Percentiles rank a stretch among this genome's conserved stretches.
Evolutionary conservation across 2,888 invertebrate genomes (phyloP).

Genomic region (Metallyticus violacea): DNA sequence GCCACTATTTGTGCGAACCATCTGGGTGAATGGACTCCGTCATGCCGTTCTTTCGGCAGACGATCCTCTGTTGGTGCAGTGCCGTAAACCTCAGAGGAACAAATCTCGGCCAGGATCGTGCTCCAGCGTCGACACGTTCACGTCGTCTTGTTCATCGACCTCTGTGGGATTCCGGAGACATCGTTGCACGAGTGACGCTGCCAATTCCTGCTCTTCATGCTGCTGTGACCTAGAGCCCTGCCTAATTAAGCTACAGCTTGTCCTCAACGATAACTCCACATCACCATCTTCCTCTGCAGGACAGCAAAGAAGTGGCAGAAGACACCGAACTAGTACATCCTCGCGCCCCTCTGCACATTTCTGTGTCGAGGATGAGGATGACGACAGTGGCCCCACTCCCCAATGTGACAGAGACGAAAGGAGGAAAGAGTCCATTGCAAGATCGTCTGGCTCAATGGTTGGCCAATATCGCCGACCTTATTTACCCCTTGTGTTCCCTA

Average conservation of each 20-base stretch:
- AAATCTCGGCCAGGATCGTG: not conserved
- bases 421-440: not conserved
- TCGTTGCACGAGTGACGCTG: not conserved
- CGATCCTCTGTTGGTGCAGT: constrained; percentile 49
- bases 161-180: not conserved
- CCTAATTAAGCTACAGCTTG: constrained; percentile 33
- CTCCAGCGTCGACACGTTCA: not conserved
- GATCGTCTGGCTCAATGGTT: constrained; percentile 7
- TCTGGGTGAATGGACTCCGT: constrained; percentile 70
- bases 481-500: constrained; percentile 8
- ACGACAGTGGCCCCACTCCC: not conserved
- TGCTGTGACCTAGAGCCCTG: constrained; percentile 28
- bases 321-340: not conserved
- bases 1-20: constrained; percentile 55
- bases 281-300: constrained; percentile 1
- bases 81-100: not conserved
- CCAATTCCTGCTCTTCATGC: constrained; percentile 8
- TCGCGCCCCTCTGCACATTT: not conserved
- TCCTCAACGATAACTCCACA: constrained; percentile 12
- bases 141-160: not conserved
- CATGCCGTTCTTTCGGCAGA: constrained; percentile 65
- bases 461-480: constrained; percentile 25
- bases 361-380: not conserved
- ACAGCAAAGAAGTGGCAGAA: not conserved
- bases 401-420: not conserved